A percentile compares a stretch with the other conserved stretches of the same genome.
Evolutionary conservation across 2,113 vertebrate genomes (phyloP).

Genomic region (Rhinoderma darwinii): DNA sequence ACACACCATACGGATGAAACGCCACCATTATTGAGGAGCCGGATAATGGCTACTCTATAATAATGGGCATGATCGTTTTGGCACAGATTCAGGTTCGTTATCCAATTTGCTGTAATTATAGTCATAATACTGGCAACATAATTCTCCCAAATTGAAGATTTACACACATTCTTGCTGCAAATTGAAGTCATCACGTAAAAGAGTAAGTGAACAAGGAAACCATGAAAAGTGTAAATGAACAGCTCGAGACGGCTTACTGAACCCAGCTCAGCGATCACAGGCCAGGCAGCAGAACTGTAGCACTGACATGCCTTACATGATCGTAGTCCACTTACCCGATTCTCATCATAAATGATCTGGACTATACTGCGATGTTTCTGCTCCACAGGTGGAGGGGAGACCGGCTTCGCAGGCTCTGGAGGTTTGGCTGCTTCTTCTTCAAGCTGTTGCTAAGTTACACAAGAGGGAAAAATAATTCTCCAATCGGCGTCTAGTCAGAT

Average conservation of each 20-base stretch:
- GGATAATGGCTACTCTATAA: background rate
- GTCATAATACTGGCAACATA: background rate
- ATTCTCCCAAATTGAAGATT: background rate
- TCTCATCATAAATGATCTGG: slow-evolving; percentile 99
- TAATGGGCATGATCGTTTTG: background rate
- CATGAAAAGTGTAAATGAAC: background rate
- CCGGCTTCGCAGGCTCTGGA: slow-evolving; percentile 93
- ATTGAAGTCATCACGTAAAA: background rate
- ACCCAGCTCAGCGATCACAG: background rate
- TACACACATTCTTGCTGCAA: background rate
- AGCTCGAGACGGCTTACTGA: background rate
- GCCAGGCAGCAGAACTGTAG: too few relatives aligned
- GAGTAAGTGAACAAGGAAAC: background rate
- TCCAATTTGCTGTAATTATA: slow-evolving; percentile 9
- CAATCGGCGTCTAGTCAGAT: slow-evolving; percentile 58
- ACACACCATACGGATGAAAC: background rate
- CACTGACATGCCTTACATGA: background rate
- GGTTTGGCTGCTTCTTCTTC: slow-evolving; percentile 99
- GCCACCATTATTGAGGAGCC: background rate
- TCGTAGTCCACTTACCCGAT: slow-evolving; percentile 79
- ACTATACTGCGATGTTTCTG: slow-evolving; percentile 99
- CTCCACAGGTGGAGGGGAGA: slow-evolving; percentile 96
- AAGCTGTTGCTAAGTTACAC: slow-evolving; percentile 95
- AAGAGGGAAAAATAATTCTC: slow-evolving; percentile 68
- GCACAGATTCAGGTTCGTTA: background rate